Conservation (phyloP, 1,140 invertebrate species). For the Anastrepha ludens region DNA sequence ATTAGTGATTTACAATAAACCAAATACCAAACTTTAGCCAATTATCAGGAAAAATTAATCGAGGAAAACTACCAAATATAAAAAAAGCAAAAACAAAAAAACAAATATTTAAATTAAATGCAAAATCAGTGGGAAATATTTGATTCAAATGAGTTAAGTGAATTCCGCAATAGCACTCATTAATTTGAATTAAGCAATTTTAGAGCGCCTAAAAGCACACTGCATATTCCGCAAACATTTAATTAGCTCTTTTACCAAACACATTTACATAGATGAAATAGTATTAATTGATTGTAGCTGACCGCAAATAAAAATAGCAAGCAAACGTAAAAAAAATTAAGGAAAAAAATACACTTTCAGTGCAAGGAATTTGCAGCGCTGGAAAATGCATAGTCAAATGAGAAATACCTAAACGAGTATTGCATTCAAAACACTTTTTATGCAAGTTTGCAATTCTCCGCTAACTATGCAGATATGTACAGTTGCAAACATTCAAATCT, state of each 20-base stretch:
- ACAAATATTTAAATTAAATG: neutral
- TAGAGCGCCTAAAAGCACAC: constrained; percentile 17
- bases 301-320: neutral
- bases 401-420: too few relatives aligned
- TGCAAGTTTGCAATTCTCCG: too few relatives aligned
- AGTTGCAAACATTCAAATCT: too few relatives aligned
- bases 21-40: neutral
- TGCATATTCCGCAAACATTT: constrained; percentile 29
- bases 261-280: neutral
- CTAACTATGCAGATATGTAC: too few relatives aligned
- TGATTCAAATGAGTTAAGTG: neutral
- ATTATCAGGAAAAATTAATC: constrained; percentile 1
- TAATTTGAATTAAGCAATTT: constrained; percentile 29
- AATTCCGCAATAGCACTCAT: neutral
- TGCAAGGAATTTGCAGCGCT: too few relatives aligned
- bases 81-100: neutral
- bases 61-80: neutral
- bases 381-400: too few relatives aligned
- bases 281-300: constrained; percentile 1
- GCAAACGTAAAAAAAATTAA: neutral
- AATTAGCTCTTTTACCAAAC: constrained; percentile 25
- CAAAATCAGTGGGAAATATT: neutral
- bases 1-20: neutral
- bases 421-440: too few relatives aligned
- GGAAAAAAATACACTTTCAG: too few relatives aligned